Base-by-base conservation (phyloP, 2,113 vertebrate species). In the Climacteris rufus region DNA sequence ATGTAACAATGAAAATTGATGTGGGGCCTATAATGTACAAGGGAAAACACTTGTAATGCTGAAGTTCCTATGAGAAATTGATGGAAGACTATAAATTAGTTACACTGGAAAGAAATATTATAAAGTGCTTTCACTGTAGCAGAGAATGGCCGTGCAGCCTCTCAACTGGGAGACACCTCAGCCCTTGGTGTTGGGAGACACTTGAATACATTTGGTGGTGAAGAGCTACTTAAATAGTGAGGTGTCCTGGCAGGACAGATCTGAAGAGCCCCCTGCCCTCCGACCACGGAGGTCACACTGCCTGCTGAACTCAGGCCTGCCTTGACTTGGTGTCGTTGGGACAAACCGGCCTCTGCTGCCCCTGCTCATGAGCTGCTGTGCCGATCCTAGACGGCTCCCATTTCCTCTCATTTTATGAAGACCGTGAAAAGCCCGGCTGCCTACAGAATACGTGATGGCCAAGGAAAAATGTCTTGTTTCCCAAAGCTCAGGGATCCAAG, bases 281-380 rank as follows among this genome's bases (percentile, higher is more conserved):
- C 0, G 0, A 37, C 10, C 3, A 3, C 3, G 27, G 15, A 52
- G 60, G 20, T 53, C 28, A 23, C 6, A 1, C 14, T 7, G 18
- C 21, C 33, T 4, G 21, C 25, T 0, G 4, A 23, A 15, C 15
- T 8, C 3, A 40, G 44, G 64, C 37, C 45, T 9, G 19, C 2
- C 30, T 5, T 12, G 25, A 13, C 50, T 6, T 3, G 24, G 21
- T 20, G 30, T 5, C 1, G 1, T 5, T 33, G 40, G 30, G 30
- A n/a, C 53, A 11, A 9, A 15, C 14, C 0, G 2, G 45, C 28
- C 31, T 25, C 31, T 10, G 0, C 21, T 8, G 23, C 28, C 3
- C 10, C 16, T 0, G 4, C 35, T 30, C 22, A 4, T 7, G 14
- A 45, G 7, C 3, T 9, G 40, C 6, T 17, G 25, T 0, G 31